phyloP scores from a whole-genome alignment of 2,113 vertebrate species.

The Carlito syrichta region DNA sequence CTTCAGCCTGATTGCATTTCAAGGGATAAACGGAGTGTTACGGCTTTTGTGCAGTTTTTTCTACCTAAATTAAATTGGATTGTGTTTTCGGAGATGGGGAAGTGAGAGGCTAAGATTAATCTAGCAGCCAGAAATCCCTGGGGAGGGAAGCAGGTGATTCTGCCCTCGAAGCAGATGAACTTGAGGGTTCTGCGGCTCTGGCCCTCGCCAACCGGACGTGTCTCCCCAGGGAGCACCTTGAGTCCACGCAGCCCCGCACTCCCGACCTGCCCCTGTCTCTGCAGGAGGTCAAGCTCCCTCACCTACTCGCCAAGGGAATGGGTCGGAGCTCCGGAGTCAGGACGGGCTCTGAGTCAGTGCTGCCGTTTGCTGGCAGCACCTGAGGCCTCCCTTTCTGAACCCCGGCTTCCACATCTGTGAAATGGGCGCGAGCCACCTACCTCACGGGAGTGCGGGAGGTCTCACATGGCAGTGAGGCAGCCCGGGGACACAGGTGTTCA shows the following conservation, averaged over 20 bases:
- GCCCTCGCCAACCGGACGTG: too few species aligned
- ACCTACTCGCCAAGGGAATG: too few species aligned
- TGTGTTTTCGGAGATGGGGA: constrained; percentile 44
- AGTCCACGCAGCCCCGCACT: background rate
- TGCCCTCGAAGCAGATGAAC: background rate
- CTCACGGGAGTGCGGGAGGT: background rate
- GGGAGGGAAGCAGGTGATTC: constrained; percentile 3
- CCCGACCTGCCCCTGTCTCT: background rate
- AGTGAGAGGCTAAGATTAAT: constrained; percentile 9
- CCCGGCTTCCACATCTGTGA: background rate
- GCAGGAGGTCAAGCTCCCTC: background rate
- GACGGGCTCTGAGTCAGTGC: background rate
- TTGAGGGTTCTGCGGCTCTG: background rate
- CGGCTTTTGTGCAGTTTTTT: constrained; percentile 68
- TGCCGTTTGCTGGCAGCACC: background rate
- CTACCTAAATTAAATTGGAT: constrained; percentile 71
- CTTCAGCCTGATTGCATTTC: constrained; percentile 70
- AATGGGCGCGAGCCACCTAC: background rate
- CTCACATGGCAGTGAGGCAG: background rate
- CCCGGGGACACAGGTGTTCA: too few species aligned
- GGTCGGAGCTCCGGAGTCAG: background rate
- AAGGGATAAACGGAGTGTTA: constrained; percentile 77
- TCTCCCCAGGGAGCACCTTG: background rate
- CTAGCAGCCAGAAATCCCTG: background rate
- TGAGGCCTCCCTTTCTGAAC: background rate